Conservation (phyloP, 1,140 invertebrate species). For the Musca domestica region DNA sequence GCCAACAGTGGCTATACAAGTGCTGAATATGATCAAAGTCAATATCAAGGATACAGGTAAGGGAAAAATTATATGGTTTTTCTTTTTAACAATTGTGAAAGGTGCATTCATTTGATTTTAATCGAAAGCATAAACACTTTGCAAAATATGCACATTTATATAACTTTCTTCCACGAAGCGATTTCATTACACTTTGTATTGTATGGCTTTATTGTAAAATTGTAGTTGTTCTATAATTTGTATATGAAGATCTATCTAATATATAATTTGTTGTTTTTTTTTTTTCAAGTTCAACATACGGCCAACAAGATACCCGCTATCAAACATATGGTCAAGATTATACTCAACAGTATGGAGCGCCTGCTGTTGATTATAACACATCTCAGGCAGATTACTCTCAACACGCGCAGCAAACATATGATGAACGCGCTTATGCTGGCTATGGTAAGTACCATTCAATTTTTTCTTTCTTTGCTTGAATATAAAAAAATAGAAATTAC, state of each 20-base stretch:
- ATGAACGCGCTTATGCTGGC: slow-evolving; percentile 49
- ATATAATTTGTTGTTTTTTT: background rate
- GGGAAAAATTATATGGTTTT: background rate
- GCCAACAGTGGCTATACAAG: slow-evolving; percentile 42
- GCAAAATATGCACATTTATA: too few species aligned
- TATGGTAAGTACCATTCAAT: slow-evolving; percentile 42
- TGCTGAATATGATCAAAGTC: slow-evolving; percentile 49
- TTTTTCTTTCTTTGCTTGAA: background rate
- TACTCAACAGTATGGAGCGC: slow-evolving; percentile 48
- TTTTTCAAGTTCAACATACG: slow-evolving; percentile 41
- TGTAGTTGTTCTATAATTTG: background rate
- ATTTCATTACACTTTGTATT: too few species aligned
- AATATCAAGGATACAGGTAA: slow-evolving; percentile 49
- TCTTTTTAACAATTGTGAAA: background rate
- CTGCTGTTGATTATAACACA: slow-evolving; percentile 49
- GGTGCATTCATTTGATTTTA: background rate
- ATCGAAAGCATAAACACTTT: background rate
- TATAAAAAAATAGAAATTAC: background rate
- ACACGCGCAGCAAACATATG: slow-evolving; percentile 40
- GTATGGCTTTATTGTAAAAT: background rate
- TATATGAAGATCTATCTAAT: background rate
- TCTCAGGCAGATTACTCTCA: slow-evolving; percentile 49
- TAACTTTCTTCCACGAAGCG: too few species aligned
- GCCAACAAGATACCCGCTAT: slow-evolving; percentile 48
- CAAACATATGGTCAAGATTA: slow-evolving; percentile 49